A percentile compares a stretch with the other conserved stretches of the same genome.
Conservation (phyloP, 1,140 invertebrate species). For the Penaeus chinensis region DNA sequence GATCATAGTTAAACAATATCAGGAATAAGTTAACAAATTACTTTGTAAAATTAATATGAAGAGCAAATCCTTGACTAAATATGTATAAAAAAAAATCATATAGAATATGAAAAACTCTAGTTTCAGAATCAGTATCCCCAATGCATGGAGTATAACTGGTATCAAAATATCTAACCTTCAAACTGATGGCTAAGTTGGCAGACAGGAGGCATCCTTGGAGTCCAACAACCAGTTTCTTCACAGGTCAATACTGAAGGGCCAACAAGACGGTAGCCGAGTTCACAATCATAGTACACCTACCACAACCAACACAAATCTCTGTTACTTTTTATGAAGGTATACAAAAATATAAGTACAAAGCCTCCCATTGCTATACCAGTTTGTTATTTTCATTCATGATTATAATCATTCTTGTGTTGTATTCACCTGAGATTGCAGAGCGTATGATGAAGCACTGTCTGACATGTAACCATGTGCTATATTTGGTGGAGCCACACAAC, state of each 20-base stretch:
- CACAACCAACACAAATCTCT: background rate
- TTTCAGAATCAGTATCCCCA: background rate
- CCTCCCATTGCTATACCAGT: background rate
- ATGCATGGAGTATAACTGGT: background rate
- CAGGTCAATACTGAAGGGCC: conserved; percentile 68
- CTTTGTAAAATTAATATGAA: background rate
- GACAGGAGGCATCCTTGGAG: conserved; percentile 67
- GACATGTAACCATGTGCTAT: conserved; percentile 63
- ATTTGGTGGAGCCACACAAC: conserved; percentile 63
- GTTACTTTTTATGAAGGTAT: background rate
- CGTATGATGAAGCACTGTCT: conserved; percentile 40
- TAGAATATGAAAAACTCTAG: background rate
- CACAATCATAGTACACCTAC: conserved; percentile 68
- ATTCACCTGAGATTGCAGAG: conserved; percentile 39
- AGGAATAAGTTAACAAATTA: background rate
- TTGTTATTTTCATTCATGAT: too few species aligned
- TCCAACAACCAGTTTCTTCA: conserved; percentile 69
- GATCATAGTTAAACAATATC: background rate
- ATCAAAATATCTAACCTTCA: background rate
- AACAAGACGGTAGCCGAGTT: conserved; percentile 68
- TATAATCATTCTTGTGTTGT: too few species aligned
- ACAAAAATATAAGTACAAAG: background rate
- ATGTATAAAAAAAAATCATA: background rate
- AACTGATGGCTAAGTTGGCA: conserved; percentile 63
- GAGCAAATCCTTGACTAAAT: background rate